A percentile compares a stretch with the other conserved stretches of the same genome.
Conservation (phyloP, 2,797 vertebrate species). For the Enteromius argenteus region DNA sequence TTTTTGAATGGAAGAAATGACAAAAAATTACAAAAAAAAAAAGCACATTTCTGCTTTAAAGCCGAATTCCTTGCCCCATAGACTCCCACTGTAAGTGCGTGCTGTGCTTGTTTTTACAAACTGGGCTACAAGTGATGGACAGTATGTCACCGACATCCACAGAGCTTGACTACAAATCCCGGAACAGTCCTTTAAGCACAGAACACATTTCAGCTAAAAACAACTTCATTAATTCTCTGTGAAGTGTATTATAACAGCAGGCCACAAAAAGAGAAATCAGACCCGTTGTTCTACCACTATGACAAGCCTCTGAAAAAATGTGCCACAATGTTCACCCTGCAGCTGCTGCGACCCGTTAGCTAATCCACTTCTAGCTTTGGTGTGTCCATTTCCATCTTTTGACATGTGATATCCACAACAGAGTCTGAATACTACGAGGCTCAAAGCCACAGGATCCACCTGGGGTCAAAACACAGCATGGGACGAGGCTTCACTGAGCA, state of each 20-base stretch:
- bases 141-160: neutral
- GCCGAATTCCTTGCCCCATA: neutral
- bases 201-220: neutral
- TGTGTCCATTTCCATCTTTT: constrained; percentile 52
- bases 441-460: constrained; percentile 58
- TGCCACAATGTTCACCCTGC: constrained; percentile 29
- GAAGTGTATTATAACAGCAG: neutral
- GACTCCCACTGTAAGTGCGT: neutral
- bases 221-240: neutral
- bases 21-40: too few species aligned
- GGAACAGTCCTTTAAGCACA: neutral
- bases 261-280: neutral
- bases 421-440: constrained; percentile 32
- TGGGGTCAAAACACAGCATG: constrained; percentile 50
- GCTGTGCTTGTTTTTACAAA: neutral
- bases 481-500: constrained; percentile 19
- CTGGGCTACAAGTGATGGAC: neutral
- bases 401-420: constrained; percentile 57
- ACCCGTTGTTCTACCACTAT: neutral
- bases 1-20: neutral
- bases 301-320: constrained; percentile 33
- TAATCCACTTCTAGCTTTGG: constrained; percentile 50
- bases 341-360: constrained; percentile 55
- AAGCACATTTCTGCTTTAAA: neutral
- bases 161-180: neutral